Evolutionary conservation across 2,888 invertebrate genomes (phyloP).

Genomic region (Eilema griseolum): DNA sequence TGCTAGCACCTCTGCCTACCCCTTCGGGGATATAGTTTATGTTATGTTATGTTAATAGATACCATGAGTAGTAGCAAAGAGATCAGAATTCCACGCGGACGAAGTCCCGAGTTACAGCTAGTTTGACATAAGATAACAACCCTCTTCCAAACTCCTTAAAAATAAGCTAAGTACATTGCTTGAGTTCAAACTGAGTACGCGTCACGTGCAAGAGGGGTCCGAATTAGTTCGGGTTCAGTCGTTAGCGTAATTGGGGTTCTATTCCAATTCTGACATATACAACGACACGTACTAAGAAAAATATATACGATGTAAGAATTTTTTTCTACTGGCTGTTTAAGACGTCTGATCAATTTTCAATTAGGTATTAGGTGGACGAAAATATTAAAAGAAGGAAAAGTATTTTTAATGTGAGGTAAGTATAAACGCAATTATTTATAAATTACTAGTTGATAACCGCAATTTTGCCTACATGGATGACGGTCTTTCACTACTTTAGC

Average conservation of each 20-base stretch:
- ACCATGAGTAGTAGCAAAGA: not conserved
- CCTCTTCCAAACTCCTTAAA: conserved; percentile 18
- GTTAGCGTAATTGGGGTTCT: conserved; percentile 6
- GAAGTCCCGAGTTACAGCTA: not conserved
- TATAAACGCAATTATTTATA: too few relatives aligned
- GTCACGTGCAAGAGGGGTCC: conserved; percentile 10
- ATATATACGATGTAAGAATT: not conserved
- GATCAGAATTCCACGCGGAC: not conserved
- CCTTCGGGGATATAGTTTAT: too few relatives aligned
- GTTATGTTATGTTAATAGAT: too few relatives aligned
- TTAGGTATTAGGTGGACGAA: too few relatives aligned
- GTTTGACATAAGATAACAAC: not conserved
- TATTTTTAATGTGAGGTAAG: too few relatives aligned
- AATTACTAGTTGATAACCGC: too few relatives aligned
- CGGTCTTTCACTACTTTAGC: too few relatives aligned
- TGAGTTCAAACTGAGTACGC: not conserved
- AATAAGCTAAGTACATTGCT: not conserved
- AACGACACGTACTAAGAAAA: not conserved
- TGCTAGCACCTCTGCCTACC: too few relatives aligned
- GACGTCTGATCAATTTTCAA: too few relatives aligned
- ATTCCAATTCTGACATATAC: not conserved
- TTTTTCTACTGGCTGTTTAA: too few relatives aligned
- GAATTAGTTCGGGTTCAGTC: conserved; percentile 11
- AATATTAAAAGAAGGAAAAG: too few relatives aligned
- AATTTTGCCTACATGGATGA: too few relatives aligned